Evolutionary conservation across 2,888 invertebrate genomes (phyloP), one percentile per base, ranked within the genome.

Genomic region (Macrosiphum euphorbiae): DNA sequence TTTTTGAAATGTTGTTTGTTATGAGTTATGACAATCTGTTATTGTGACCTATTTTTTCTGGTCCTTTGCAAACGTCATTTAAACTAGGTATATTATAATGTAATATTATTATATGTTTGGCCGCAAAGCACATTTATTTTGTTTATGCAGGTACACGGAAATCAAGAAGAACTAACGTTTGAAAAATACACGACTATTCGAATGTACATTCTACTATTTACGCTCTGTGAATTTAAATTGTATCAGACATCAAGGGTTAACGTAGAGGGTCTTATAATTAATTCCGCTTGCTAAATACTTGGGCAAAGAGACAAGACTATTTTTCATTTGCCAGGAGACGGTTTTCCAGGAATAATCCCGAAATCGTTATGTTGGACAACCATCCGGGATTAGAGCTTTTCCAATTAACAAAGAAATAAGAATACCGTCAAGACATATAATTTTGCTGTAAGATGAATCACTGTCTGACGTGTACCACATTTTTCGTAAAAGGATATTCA

Each of bases 351-450:
- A 92, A 86, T 86, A 92, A 92, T 92, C 91, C 91, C 86, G 86
- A 86, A 92, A 86, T 86, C 86, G 91, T 61, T 86, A 58, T 86
- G 86, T 86, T 47, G 47, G 86, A 86, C 61, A 92, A 58, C 44
- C 47, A 61, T 92, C 47, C 47, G 86, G 84, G 86, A 92, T 92
- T 86, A 92, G 86, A 86, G 91, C 86, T 92, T 86, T 92, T 92
- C 86, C 91, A 92, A 86, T 86, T 58, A 92, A 41, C 55, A 91
- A 41, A 84, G 84, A 58, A 67, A 47, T 86, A 47, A 28, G 47
- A 86, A 86, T 86, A 47, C 8, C 11, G 47, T 28, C 35, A 78
- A 89, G 26, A 35, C 28, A 58, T 88, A 44, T n/a, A 47, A 61
- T n/a, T 44, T 67, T n/a, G 1, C 28, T n/a, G 16, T 44, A 5